Evolutionary conservation across 2,888 invertebrate genomes (phyloP), one percentile per base, ranked within the genome.

Genomic region (Hesperia comma): DNA sequence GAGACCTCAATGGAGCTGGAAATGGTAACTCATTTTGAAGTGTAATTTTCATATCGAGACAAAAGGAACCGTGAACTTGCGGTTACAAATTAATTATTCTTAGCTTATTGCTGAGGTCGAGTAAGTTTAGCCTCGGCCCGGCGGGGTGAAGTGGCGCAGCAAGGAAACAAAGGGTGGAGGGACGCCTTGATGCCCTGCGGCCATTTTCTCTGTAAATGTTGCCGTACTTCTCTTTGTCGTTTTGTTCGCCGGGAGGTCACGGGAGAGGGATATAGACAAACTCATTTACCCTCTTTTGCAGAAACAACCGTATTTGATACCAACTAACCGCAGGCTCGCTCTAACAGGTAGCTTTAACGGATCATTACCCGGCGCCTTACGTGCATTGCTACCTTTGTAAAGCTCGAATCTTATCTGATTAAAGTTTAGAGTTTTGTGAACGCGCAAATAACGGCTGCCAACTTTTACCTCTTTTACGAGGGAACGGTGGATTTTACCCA

Each of bases 181-280:
- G 83, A 78, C 77, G 79, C 81, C 77, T 78, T 75, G 75, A 77
- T 85, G 86, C 84, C 90, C 87, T 80, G 77, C 78, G 88, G 90
- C 85, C 79, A 82, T 88, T 89, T 88, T 86, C 87, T 85, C 82
- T 81, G 84, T 85, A 87, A 89, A 86, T 86, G 85, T 86, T 84
- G 81, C 83, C 79, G 77, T 78, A 82, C 78, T 80, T 83, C 81
- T 79, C 84, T 85, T 86, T 85, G 84, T 85, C 84, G 83, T 87
- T 86, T 85, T 84, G 83, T 87, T 85, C 83, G 74, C 67, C 57
- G 78, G 73, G 80, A 82, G 84, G 82, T 82, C 82, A 81, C 79
- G 78, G 85, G 84, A 84, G 85, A 85, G 85, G 84, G 82, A 81
- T 74, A 77, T 77, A 81, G 82, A 83, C 82, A 82, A 84, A 79